Evolutionary conservation across 1,140 invertebrate species (phyloP).

Genomic region (Xylocopa sonorina): DNA sequence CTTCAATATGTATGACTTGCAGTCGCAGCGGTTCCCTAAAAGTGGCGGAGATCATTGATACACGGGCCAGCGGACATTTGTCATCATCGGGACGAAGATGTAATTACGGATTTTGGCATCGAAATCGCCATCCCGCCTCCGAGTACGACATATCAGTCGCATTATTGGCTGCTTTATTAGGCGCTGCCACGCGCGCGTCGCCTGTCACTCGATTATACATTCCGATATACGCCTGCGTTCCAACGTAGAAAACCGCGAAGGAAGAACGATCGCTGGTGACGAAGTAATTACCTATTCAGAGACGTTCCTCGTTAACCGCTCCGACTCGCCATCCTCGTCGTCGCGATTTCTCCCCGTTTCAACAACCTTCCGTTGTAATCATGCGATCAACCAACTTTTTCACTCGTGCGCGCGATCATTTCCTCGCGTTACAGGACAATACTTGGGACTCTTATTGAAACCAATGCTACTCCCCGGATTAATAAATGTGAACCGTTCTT

Average conservation of each 20-base stretch:
- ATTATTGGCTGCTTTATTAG: conserved; percentile 56
- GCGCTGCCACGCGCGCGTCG: conserved; percentile 44
- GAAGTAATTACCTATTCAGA: conserved; percentile 8
- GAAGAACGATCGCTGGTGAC: neutral
- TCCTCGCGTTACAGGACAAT: no score
- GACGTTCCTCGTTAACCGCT: neutral
- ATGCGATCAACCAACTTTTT: neutral
- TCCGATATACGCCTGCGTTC: conserved; percentile 18
- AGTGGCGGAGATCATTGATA: conserved; percentile 13
- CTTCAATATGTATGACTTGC: no score
- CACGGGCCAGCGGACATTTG: conserved; percentile 25
- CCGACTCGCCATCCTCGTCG: neutral
- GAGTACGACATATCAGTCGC: conserved; percentile 51
- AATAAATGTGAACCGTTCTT: no score
- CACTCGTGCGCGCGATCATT: no score
- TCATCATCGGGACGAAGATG: conserved; percentile 53
- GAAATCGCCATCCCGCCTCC: conserved; percentile 29
- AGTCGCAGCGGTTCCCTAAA: conserved; percentile 15
- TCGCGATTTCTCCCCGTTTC: fast-evolving
- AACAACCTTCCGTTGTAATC: neutral
- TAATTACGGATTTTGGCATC: conserved; percentile 54
- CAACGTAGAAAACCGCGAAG: conserved; percentile 5
- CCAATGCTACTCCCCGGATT: no score
- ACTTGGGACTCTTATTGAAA: no score
- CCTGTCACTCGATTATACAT: conserved; percentile 46